Percentiles rank a stretch among this genome's conserved stretches.
Conservation (phyloP, 53 echinoderm and acorn worm species). For the Holothuria leucospilota region DNA sequence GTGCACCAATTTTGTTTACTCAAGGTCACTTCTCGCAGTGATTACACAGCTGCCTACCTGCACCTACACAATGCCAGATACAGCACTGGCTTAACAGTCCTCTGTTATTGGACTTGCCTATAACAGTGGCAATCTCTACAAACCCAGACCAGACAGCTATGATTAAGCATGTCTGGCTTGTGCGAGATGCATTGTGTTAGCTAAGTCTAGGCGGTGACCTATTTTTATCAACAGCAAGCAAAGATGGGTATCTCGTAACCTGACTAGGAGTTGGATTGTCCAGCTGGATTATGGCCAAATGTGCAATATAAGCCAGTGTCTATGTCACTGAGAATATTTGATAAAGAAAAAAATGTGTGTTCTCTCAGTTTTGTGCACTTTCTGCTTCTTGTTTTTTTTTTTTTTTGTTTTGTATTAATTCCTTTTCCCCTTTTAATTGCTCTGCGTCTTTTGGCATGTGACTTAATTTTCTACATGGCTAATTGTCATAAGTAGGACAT, state of each 20-base stretch:
- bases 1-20: slow-evolving; percentile 12
- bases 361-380: no score
- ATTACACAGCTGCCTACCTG: slow-evolving; percentile 37
- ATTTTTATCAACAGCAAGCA: slow-evolving; percentile 36
- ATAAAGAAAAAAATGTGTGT: no score
- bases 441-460: no score
- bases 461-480: no score
- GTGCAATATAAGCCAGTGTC: no score
- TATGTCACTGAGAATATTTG: no score
- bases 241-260: slow-evolving; percentile 30
- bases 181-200: slow-evolving; percentile 40
- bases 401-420: no score
- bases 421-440: no score
- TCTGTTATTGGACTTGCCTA: slow-evolving; percentile 35
- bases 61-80: neutral
- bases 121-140: neutral
- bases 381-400: no score
- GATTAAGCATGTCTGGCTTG: slow-evolving; percentile 39
- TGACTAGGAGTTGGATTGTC: no score
- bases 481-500: no score
- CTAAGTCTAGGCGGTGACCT: slow-evolving; percentile 46
- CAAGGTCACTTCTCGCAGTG: slow-evolving; percentile 29
- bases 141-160: slow-evolving; percentile 34
- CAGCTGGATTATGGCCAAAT: no score
- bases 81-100: neutral